These are phyloP conservation scores for Cryptocheilus praepositus DNA, from an alignment of 2,888 invertebrate genomes.

Conservation along the genomic window DNA sequence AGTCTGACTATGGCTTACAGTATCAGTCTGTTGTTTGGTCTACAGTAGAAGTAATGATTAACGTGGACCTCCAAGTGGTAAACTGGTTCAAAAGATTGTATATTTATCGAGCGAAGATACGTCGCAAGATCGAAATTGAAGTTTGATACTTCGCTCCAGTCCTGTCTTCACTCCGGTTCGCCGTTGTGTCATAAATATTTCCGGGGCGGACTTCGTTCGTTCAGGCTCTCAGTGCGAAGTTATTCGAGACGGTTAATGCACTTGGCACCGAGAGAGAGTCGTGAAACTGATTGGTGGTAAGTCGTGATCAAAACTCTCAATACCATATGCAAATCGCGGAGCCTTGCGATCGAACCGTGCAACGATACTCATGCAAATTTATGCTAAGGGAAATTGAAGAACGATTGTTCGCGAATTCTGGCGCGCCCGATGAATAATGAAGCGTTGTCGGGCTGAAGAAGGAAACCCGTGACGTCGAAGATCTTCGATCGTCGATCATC, in stretches of 20 bases:
- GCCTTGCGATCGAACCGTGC: conserved; percentile 36
- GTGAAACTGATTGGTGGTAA: conserved; percentile 28
- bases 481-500: too few species aligned
- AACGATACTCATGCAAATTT: conserved; percentile 59
- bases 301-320: conserved; percentile 19
- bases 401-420: conserved; percentile 47
- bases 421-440: conserved; percentile 48
- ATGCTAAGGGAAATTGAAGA: conserved; percentile 59
- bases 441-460: conserved; percentile 21
- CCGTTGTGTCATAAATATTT: too few species aligned
- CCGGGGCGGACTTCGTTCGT: too few species aligned
- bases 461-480: conserved; percentile 20
- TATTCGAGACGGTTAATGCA: conserved; percentile 10
- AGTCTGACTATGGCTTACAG: neutral
- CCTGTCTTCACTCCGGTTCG: too few species aligned
- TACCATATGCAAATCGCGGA: conserved; percentile 47
- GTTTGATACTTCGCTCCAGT: too few species aligned
- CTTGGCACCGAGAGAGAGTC: conserved; percentile 12
- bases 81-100: too few species aligned
- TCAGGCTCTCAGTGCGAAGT: neutral
- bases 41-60: too few species aligned
- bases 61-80: too few species aligned
- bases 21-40: too few species aligned
- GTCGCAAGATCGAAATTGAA: too few species aligned
- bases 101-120: too few species aligned